phyloP scores from a whole-genome alignment of 2,797 vertebrate species.

The Pipistrellus pipistrellus region DNA sequence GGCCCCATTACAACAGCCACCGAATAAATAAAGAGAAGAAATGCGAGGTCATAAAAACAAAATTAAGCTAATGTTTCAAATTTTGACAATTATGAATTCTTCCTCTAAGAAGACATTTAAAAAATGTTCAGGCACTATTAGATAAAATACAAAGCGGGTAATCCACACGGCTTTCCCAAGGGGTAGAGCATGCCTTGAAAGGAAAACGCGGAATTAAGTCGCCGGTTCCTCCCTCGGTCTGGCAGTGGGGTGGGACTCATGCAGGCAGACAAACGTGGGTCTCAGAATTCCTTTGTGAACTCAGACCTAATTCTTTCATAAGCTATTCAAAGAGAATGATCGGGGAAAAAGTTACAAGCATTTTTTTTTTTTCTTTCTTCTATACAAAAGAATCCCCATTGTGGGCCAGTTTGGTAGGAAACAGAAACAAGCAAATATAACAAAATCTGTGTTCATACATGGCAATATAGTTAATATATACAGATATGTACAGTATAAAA shows the following conservation, averaged over 20 bases:
- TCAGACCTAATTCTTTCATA: conserved; percentile 80
- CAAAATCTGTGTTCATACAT: conserved; percentile 89
- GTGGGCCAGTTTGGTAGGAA: conserved; percentile 86
- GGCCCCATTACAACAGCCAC: conserved; percentile 89
- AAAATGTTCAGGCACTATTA: conserved; percentile 88
- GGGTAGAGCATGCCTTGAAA: conserved; percentile 86
- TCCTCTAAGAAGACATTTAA: conserved; percentile 88
- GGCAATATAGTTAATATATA: conserved; percentile 88
- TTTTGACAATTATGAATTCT: conserved; percentile 91
- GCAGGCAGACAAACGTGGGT: conserved; percentile 85
- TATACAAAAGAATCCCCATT: conserved; percentile 76
- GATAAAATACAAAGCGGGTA: conserved; percentile 89
- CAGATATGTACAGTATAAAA: conserved; percentile 91
- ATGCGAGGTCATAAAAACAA: conserved; percentile 90
- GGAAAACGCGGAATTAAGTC: conserved; percentile 82
- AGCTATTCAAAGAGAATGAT: conserved; percentile 84
- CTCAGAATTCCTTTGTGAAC: conserved; percentile 84
- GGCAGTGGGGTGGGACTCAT: conserved; percentile 84
- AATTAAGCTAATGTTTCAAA: conserved; percentile 92
- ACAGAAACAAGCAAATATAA: conserved; percentile 88
- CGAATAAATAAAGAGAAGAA: conserved; percentile 89
- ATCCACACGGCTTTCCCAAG: conserved; percentile 87
- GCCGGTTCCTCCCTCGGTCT: conserved; percentile 69
- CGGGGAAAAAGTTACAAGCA: conserved; percentile 81
- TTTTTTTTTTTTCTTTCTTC: conserved; percentile 43